Evolutionary conservation across 2,888 invertebrate genomes (phyloP), one percentile per base, ranked within the genome.

Genomic region (Pyrrhia umbra): DNA sequence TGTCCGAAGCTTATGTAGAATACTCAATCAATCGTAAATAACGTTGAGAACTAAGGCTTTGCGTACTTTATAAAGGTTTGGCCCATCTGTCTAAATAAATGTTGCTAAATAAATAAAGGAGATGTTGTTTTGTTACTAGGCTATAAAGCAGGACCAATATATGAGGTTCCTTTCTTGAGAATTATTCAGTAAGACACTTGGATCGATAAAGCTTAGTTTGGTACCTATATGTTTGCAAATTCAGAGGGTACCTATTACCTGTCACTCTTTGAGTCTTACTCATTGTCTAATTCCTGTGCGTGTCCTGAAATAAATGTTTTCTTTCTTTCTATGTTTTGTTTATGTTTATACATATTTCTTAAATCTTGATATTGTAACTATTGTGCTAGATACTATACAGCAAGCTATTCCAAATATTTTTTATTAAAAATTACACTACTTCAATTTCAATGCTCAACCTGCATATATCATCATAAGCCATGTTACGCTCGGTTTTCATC

Each of bases 11-110:
- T 55, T 59, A 77, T 66, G 67, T 77, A 51, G 60, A 75, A 65
- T 55, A 75, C 67, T 65, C 62, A 56, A 77, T 79, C 62, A 76
- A 79, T 61, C 21, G 61, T 43, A 60, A 71, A 68, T 61, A 65
- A 78, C 55, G 60, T 63, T 6, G 6, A 56, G 52, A 56, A 56
- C 20, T 20, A 40, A 42, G 57, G 16, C 18, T 13, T 20, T 43
- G 10, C 6, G 51, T 56, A 52, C 21, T 64, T 16, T 56, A 40
- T 15, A 54, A 57, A 57, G 43, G 56, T 42, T 46, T 42, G 2
- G 49, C 20, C 10, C 20, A 55, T 70, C 40, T 50, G 40, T 76
- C 46, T 23, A 20, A 64, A 58, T 51, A 64, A 70, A 75, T 64
- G 42, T 27, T 20, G 10, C 30, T 61, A 47, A 47, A 54, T 61